These are phyloP conservation scores for Phoenicopterus ruber DNA, from an alignment of 2,113 vertebrate species.

Conservation along the genomic window DNA sequence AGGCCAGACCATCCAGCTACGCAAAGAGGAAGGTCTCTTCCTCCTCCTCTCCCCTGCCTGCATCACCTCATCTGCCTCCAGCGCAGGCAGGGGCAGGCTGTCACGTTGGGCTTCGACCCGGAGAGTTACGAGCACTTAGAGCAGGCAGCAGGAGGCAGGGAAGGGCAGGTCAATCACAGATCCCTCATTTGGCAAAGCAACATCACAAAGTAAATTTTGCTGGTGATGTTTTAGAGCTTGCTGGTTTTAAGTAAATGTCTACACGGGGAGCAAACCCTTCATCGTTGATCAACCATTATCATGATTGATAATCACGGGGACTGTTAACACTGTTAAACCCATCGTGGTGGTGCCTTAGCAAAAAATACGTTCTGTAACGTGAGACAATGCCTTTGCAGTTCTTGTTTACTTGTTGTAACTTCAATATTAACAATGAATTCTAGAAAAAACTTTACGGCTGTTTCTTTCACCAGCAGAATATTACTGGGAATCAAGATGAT, in stretches of 20 bases:
- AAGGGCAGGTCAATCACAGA: background rate
- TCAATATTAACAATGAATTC: background rate
- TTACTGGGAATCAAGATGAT: background rate
- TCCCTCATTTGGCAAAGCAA: background rate
- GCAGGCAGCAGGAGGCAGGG: background rate
- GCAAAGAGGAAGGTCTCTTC: background rate
- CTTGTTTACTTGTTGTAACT: background rate
- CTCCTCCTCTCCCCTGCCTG: background rate
- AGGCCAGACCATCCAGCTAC: background rate
- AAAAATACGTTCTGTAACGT: background rate
- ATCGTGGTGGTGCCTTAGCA: background rate
- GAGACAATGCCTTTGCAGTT: background rate
- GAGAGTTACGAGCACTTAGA: background rate
- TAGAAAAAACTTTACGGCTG: background rate
- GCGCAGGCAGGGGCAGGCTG: background rate
- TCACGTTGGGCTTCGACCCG: background rate
- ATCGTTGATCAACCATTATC: background rate
- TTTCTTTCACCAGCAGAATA: background rate
- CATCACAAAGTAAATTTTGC: background rate
- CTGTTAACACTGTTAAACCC: background rate
- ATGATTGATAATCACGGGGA: background rate
- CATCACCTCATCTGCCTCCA: fast-evolving
- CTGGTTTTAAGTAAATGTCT: background rate
- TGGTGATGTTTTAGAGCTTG: background rate
- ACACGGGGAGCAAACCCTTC: background rate